These are phyloP conservation scores for Hartigia nigra DNA, from an alignment of 2,888 invertebrate genomes.

Conservation along the genomic window DNA sequence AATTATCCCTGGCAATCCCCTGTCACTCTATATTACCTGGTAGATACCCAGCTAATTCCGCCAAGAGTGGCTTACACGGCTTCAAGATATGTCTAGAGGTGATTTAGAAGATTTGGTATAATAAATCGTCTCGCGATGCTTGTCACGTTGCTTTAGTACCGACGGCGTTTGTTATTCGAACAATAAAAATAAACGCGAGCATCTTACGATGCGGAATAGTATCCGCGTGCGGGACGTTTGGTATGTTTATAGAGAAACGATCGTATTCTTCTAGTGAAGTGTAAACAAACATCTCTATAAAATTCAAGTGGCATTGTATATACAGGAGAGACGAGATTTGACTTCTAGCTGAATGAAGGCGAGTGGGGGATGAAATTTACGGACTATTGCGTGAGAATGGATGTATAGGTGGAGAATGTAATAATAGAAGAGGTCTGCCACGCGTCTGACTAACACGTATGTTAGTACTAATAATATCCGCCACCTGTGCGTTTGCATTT, in stretches of 20 bases:
- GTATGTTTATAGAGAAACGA: not conserved
- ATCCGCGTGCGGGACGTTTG: not conserved
- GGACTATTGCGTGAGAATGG: slow-evolving; percentile 7
- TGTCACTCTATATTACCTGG: not conserved
- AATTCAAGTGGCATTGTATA: not conserved
- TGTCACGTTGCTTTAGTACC: not conserved
- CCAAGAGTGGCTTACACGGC: not conserved
- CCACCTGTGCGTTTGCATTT: not conserved
- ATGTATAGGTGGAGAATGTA: slow-evolving; percentile 11
- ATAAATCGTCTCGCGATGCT: not conserved
- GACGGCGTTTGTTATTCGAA: not conserved
- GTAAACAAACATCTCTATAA: not conserved
- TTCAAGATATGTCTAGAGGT: not conserved
- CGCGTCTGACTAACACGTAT: slow-evolving; percentile 12
- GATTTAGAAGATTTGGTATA: not conserved
- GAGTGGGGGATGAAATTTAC: slow-evolving; percentile 17
- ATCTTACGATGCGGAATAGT: not conserved
- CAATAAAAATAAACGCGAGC: not conserved
- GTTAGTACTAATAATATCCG: slow-evolving; percentile 18
- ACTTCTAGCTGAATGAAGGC: slow-evolving; percentile 27
- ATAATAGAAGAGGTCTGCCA: slow-evolving; percentile 21
- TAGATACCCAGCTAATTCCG: not conserved
- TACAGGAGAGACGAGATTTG: not conserved
- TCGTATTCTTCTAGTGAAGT: not conserved
- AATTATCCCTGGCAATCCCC: not conserved